phyloP scores from a whole-genome alignment of 2,797 vertebrate species.

The Poecilia velifera region DNA sequence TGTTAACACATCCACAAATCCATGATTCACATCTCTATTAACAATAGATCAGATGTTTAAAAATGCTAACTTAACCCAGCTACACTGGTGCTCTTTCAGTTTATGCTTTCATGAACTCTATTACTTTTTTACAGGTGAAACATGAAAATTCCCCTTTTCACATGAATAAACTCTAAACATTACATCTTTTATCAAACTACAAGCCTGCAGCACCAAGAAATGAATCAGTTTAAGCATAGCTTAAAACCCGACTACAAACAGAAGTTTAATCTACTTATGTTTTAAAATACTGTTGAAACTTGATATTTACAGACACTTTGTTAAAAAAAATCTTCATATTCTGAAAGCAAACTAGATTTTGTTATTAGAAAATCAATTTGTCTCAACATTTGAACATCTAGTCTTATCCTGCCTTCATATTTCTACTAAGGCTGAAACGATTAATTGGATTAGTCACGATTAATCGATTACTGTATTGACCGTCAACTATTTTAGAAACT shows the following conservation, averaged over 20 bases:
- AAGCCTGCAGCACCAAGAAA: background rate
- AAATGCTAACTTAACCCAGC: background rate
- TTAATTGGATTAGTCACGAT: too few relatives aligned
- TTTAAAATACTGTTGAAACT: background rate
- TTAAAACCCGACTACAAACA: background rate
- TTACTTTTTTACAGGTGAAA: background rate
- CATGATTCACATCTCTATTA: background rate
- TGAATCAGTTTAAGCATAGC: background rate
- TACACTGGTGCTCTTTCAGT: background rate
- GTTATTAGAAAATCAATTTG: background rate
- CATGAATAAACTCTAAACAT: background rate
- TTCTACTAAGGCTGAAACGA: background rate
- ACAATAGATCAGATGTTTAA: background rate
- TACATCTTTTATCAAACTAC: background rate
- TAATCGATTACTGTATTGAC: too few relatives aligned
- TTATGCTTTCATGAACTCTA: background rate
- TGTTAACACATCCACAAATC: background rate
- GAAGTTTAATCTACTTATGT: background rate
- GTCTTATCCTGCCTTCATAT: background rate
- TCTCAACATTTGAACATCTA: too few relatives aligned
- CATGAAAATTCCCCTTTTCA: background rate
- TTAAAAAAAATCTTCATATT: background rate
- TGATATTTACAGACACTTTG: background rate
- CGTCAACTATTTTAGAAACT: too few relatives aligned
- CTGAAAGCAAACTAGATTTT: background rate